Conservation (phyloP, 2,113 vertebrate genomes). For the Reinhardtius hippoglossoides region DNA sequence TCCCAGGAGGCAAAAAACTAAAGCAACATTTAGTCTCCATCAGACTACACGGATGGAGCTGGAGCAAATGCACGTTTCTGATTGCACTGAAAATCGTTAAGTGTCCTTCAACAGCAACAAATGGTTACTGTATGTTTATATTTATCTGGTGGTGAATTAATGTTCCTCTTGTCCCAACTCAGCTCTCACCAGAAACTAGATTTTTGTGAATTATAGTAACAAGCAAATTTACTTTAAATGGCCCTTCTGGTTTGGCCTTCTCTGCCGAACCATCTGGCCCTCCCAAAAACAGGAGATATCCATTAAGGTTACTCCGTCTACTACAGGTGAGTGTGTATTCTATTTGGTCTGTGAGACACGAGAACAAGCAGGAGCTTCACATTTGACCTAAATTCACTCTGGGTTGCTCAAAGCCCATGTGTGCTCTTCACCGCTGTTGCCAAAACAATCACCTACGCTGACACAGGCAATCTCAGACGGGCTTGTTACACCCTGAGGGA, state of each 20-base stretch:
- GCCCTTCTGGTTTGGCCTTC: no score
- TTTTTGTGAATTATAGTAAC: neutral
- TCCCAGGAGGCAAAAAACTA: neutral
- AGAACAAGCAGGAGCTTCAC: slow-evolving; percentile 1
- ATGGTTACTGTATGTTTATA: neutral
- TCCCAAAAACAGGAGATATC: slow-evolving; percentile 27
- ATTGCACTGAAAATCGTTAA: no score
- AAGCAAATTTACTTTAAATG: neutral
- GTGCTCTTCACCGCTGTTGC: slow-evolving; percentile 64
- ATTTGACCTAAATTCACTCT: slow-evolving; percentile 20
- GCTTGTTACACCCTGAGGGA: slow-evolving; percentile 28
- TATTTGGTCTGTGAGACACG: slow-evolving; percentile 29
- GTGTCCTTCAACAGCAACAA: slow-evolving; percentile 2
- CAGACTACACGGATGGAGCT: neutral
- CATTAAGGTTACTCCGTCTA: slow-evolving; percentile 31
- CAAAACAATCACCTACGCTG: slow-evolving; percentile 74
- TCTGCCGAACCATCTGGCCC: neutral
- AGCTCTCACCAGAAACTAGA: neutral
- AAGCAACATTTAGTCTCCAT: neutral
- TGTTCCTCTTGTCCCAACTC: neutral
- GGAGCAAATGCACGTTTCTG: neutral
- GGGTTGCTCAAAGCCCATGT: slow-evolving; percentile 11
- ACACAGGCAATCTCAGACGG: slow-evolving; percentile 48
- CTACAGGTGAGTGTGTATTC: slow-evolving; percentile 52
- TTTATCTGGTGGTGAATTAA: neutral